Conservation (phyloP, 1,140 invertebrate species). For the Macrosteles quadrilineatus region DNA sequence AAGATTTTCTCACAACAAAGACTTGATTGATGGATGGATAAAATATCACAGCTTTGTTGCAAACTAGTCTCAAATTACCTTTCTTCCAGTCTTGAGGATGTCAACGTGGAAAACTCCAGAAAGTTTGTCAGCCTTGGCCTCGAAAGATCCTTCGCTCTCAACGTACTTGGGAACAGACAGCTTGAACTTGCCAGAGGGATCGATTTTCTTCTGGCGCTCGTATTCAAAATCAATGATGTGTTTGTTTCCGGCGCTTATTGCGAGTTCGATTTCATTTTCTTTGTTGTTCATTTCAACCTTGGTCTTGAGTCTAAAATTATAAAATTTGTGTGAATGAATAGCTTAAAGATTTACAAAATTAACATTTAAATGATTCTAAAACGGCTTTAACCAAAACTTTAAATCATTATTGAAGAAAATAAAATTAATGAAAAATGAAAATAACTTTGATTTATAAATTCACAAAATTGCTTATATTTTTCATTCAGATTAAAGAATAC, state of each 20-base stretch:
- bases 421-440: too few species aligned
- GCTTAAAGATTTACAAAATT: too few species aligned
- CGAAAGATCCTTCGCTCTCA: constrained; percentile 57
- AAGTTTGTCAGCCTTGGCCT: constrained; percentile 58
- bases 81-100: constrained; percentile 48
- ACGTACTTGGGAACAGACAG: constrained; percentile 57
- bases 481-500: too few species aligned
- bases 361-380: too few species aligned
- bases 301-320: constrained; percentile 54
- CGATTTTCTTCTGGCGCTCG: constrained; percentile 44
- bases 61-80: constrained; percentile 47
- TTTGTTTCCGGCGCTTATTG: constrained; percentile 31
- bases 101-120: constrained; percentile 55
- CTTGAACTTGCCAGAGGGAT: constrained; percentile 54
- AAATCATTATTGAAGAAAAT: too few species aligned
- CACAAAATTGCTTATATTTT: too few species aligned
- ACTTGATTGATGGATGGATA: too few species aligned
- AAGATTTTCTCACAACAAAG: too few species aligned
- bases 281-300: constrained; percentile 48
- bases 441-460: too few species aligned
- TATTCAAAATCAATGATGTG: constrained; percentile 29
- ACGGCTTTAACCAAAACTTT: too few species aligned
- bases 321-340: too few species aligned
- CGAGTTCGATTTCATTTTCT: constrained; percentile 27
- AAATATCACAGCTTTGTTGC: too few species aligned